Percentiles rank a stretch among this genome's conserved stretches.
Evolutionary conservation across 2,113 vertebrate species (phyloP).

Genomic region (Bostrychus sinensis): DNA sequence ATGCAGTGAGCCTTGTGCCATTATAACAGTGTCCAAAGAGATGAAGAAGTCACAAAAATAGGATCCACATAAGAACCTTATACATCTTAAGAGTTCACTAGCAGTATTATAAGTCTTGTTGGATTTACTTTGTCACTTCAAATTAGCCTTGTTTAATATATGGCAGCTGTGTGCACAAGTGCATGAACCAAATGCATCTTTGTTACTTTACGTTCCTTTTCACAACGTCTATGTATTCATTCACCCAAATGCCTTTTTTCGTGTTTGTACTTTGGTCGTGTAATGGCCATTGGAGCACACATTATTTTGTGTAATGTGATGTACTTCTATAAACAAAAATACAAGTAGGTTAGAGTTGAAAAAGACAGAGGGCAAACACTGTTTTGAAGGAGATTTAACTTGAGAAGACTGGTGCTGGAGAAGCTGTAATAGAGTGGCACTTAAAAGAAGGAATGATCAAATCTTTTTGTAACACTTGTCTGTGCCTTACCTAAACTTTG

Average conservation of each 20-base stretch:
- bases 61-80: constrained; percentile 21
- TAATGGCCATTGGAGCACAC: constrained; percentile 17
- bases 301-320: constrained; percentile 4
- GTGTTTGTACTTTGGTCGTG: constrained; percentile 12
- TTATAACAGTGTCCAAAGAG: constrained; percentile 66
- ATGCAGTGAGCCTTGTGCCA: constrained; percentile 41
- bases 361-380: constrained; percentile 29
- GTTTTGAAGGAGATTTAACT: constrained; percentile 26
- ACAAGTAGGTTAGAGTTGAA: constrained; percentile 20
- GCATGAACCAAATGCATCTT: constrained; percentile 62
- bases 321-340: constrained; percentile 12
- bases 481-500: constrained; percentile 68
- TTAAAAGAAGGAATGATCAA: constrained; percentile 53
- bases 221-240: constrained; percentile 15
- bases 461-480: constrained; percentile 48
- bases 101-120: constrained; percentile 56
- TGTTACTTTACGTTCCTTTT: constrained; percentile 28
- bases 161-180: constrained; percentile 67
- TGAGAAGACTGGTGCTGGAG: constrained; percentile 18
- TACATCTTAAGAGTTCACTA: constrained; percentile 20
- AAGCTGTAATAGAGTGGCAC: constrained; percentile 45
- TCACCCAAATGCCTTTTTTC: constrained; percentile 59
- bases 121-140: constrained; percentile 48
- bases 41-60: constrained; percentile 4
- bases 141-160: constrained; percentile 61